Conservation (phyloP, 1,140 invertebrate species). For the Aphidius gifuensis region DNA sequence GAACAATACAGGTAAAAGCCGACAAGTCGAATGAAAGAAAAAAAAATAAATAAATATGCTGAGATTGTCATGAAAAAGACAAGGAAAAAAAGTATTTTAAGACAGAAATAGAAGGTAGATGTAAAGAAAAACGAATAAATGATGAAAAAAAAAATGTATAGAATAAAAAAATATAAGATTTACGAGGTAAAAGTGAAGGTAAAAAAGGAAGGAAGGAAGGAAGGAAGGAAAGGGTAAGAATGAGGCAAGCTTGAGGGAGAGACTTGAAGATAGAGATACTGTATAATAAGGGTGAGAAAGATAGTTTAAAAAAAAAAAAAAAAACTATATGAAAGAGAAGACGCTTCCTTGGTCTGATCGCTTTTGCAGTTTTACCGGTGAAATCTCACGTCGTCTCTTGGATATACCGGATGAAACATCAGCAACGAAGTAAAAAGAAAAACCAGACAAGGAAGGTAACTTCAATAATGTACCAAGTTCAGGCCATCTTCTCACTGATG, state of each 20-base stretch:
- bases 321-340: background rate
- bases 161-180: constrained; percentile 15
- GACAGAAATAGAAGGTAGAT: background rate
- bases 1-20: too few relatives aligned
- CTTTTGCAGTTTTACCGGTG: constrained; percentile 10
- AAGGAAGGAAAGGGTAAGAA: constrained; percentile 3
- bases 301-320: too few relatives aligned
- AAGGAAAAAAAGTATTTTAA: too few relatives aligned
- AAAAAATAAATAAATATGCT: too few relatives aligned
- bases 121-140: constrained; percentile 4
- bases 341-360: constrained; percentile 3
- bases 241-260: background rate
- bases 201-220: constrained; percentile 10
- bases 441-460: constrained; percentile 6
- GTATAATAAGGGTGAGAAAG: background rate
- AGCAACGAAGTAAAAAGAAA: background rate
- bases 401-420: constrained; percentile 5
- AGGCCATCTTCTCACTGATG: constrained; percentile 12
- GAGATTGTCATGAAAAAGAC: too few relatives aligned
- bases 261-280: background rate
- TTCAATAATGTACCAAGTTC: constrained; percentile 27
- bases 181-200: constrained; percentile 7
- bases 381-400: constrained; percentile 1
- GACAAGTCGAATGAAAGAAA: too few relatives aligned
- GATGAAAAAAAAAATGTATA: background rate